phyloP scores from a whole-genome alignment of 2,113 vertebrate species.

The Campylomormyrus tamandua region DNA sequence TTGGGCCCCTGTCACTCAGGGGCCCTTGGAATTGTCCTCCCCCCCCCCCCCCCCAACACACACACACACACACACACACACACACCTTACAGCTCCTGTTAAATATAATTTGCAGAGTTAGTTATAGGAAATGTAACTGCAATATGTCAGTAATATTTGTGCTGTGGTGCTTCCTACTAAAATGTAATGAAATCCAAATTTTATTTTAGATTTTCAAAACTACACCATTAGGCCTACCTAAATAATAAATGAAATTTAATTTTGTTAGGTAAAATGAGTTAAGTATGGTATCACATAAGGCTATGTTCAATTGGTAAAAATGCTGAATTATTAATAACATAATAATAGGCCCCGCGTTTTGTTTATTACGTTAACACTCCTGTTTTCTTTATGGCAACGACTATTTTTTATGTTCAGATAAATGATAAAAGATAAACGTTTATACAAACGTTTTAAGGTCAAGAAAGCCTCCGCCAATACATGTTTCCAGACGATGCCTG shows the following conservation, averaged over 20 bases:
- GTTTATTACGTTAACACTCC: background rate
- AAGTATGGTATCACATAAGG: background rate
- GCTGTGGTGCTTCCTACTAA: background rate
- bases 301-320: background rate
- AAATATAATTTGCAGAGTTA: background rate
- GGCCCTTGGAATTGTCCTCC: too few species aligned
- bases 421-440: background rate
- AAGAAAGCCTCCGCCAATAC: background rate
- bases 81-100: background rate
- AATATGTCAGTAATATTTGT: background rate
- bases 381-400: background rate
- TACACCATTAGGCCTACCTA: background rate
- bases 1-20: too few species aligned
- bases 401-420: background rate
- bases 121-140: background rate
- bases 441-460: background rate
- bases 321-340: background rate
- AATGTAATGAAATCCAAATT: background rate
- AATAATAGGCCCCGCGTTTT: background rate
- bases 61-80: background rate
- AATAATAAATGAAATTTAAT: background rate
- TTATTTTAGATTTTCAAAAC: background rate
- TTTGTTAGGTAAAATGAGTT: background rate
- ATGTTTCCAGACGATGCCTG: background rate
- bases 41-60: too few species aligned